Evolutionary conservation across 2,888 invertebrate genomes (phyloP).

Genomic region (Agrotis puta): DNA sequence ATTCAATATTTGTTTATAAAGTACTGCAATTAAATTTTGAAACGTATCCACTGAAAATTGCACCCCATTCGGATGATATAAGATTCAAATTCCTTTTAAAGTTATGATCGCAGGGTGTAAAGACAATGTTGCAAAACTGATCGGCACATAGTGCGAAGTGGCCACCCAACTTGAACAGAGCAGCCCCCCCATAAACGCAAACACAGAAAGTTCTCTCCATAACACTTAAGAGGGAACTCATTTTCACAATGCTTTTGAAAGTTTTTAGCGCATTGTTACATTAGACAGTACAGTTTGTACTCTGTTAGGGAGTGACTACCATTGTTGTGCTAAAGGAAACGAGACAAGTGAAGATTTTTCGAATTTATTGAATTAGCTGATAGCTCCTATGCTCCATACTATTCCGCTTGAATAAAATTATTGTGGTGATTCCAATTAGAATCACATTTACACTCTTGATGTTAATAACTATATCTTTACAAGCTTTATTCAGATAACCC

Average conservation of each 20-base stretch:
- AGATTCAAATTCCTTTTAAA: conserved; percentile 12
- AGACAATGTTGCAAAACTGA: conserved; percentile 70
- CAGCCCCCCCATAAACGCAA: background rate
- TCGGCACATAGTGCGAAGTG: conserved; percentile 58
- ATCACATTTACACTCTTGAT: no score
- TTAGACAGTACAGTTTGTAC: background rate
- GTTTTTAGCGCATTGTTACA: background rate
- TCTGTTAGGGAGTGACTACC: background rate
- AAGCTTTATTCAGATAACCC: no score
- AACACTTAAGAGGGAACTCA: background rate
- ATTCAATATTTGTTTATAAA: conserved; percentile 59
- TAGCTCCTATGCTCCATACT: no score
- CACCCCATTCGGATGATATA: background rate
- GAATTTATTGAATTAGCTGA: no score
- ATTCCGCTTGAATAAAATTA: no score
- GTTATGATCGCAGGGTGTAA: conserved; percentile 35
- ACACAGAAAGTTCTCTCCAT: conserved; percentile 14
- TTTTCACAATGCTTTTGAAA: background rate
- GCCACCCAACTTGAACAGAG: conserved; percentile 75
- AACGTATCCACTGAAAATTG: conserved; percentile 1
- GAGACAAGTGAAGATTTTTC: no score
- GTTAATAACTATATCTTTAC: no score
- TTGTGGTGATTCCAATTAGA: no score
- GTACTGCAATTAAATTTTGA: conserved; percentile 41
- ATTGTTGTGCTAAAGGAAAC: no score